Base-by-base conservation (phyloP, 1,140 invertebrate species). In the Zophobas morio region DNA sequence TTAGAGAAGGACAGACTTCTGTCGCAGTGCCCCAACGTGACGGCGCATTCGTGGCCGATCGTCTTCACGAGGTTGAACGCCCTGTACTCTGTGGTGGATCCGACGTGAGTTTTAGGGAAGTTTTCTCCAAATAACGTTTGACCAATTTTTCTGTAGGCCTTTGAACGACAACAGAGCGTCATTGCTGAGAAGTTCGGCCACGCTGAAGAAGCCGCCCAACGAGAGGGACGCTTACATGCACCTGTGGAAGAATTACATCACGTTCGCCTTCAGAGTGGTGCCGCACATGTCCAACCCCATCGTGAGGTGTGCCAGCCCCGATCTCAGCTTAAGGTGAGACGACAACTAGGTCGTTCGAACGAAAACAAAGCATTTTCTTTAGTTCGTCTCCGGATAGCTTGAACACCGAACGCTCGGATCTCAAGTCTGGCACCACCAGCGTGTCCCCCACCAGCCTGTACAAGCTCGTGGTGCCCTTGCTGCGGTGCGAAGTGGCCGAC, bases 151-250 rank as follows among this genome's bases (percentile, higher is more conserved):
- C 20, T 90, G 74, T 83, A 98, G 96, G 36, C 96, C 96, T n/a
- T 95, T 98, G 5, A 98, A 94, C 87, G 98, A 99, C 85, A 99
- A 98, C 85, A 91, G 98, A 82, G 96, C 97, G 1, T 99, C 97
- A 0, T 89, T 99, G 4, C 88, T 99, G 39, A 86, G 96, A 85
- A 91, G 92, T 85, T 91, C 93, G 84, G 89, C 94, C 74, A 87
- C 92, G 79, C 88, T 96, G 72, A 90, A 94, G 86, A 98, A 97
- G 85, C 95, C 95, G 37, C 91, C 94, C 47, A 97, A 95, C 80
- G 96, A 98, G 87, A 88, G 96, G 81, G 97, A 99, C 85, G 91
- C 96, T 51, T 97, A 98, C 86, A 92, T 99, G 88, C 92, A 95
- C 85, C 90, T 98, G 0, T 99, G 97, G 97, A 95, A 97, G 84